Percentiles rank a stretch among this genome's conserved stretches.
phyloP scores from a whole-genome alignment of 2,797 vertebrate species.

The Silurus lanzhouensis region DNA sequence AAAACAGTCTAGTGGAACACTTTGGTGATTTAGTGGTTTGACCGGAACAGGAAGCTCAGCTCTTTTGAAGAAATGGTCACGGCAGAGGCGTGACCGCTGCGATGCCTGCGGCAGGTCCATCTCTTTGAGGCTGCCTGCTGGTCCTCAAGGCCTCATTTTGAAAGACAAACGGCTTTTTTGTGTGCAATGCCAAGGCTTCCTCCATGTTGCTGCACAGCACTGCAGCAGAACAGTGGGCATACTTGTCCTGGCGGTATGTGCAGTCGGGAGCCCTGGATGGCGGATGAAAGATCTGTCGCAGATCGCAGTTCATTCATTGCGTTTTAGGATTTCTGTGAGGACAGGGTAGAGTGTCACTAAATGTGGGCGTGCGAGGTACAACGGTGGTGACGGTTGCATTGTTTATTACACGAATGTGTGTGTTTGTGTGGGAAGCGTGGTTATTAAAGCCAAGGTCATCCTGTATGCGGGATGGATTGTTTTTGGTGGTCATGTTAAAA shows the following conservation, averaged over 20 bases:
- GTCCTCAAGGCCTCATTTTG: constrained; percentile 25
- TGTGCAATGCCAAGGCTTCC: constrained; percentile 22
- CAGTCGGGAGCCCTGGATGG: constrained; percentile 23
- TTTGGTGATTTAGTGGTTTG: constrained; percentile 35
- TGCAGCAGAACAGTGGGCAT: constrained; percentile 49
- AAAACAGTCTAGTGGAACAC: constrained; percentile 38
- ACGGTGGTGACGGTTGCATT: background rate
- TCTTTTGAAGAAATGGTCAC: constrained; percentile 48
- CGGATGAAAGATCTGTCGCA: constrained; percentile 16
- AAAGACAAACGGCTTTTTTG: constrained; percentile 58
- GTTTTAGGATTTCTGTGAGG: constrained; percentile 5
- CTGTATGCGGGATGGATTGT: background rate
- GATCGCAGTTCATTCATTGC: constrained; percentile 40
- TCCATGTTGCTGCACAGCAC: constrained; percentile 34
- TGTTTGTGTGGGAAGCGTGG: constrained; percentile 1
- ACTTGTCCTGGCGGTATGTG: constrained; percentile 49
- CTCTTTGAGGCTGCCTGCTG: constrained; percentile 46
- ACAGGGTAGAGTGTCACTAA: background rate
- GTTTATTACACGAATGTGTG: constrained; percentile 10
- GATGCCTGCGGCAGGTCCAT: constrained; percentile 46
- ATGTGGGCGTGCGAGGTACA: constrained; percentile 12
- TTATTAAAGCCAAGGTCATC: constrained; percentile 21
- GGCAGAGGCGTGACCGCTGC: constrained; percentile 26
- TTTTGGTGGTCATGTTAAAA: constrained; percentile 17
- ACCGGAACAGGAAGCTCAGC: constrained; percentile 44